Conservation (phyloP, 1,140 invertebrate species). For the Neuroterus valhalla region DNA sequence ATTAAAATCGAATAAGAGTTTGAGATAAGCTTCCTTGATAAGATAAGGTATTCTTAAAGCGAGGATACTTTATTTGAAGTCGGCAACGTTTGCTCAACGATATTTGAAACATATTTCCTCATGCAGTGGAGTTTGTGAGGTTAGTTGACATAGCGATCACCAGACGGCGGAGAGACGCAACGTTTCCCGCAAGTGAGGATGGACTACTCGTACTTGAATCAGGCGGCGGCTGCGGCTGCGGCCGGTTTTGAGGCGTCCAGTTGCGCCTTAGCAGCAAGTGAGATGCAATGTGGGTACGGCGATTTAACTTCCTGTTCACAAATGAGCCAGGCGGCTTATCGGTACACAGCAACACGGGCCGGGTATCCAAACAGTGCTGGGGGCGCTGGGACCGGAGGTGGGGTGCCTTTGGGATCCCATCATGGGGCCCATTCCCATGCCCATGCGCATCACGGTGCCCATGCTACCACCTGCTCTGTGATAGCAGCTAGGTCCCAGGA, state of each 20-base stretch:
- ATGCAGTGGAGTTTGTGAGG: neutral
- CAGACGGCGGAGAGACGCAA: constrained; percentile 1
- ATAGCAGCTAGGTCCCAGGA: constrained; percentile 77
- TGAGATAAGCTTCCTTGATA: neutral
- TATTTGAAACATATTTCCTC: neutral
- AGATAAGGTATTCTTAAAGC: neutral
- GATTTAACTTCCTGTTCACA: constrained; percentile 90
- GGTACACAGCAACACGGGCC: constrained; percentile 79
- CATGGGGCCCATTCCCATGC: constrained; percentile 72
- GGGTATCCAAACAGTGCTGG: constrained; percentile 69
- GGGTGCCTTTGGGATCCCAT: constrained; percentile 69
- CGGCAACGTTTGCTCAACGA: too few species aligned
- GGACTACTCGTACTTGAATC: constrained; percentile 85
- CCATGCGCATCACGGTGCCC: constrained; percentile 70
- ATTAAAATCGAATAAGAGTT: constrained; percentile 12
- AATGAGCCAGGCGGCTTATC: constrained; percentile 86
- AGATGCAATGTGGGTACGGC: constrained; percentile 87
- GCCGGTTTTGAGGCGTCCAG: constrained; percentile 80
- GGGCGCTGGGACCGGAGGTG: constrained; percentile 60
- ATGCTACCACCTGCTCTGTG: constrained; percentile 76
- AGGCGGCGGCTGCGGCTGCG: constrained; percentile 78
- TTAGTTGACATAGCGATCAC: neutral
- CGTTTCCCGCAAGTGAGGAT: constrained; percentile 64
- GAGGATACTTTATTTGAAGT: neutral
- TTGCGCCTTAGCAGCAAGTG: constrained; percentile 79